Evolutionary conservation across 2,113 vertebrate species (phyloP), one percentile per base, ranked within the genome.

Genomic region (Ctenodactylus gundi): DNA sequence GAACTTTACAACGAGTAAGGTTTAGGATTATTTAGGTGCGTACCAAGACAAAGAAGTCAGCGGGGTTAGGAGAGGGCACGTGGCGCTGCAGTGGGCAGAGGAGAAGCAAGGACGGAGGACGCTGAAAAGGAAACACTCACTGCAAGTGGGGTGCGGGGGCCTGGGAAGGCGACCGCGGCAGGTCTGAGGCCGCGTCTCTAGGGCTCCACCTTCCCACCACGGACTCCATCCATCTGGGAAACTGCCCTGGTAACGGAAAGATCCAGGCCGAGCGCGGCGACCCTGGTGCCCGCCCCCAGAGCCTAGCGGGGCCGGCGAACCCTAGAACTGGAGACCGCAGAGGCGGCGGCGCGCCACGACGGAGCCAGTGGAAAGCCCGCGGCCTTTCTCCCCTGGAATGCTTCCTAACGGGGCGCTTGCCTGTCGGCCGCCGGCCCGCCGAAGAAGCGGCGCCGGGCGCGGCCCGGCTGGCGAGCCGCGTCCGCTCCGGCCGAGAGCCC

Each of bases 321-420:
- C 89, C 75, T 85, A 68, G 39, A 94, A 93, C 85, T 34, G 62
- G 94, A 93, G 93, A 95, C 84, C 64, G 91, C 87, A 83, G 6
- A 91, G 60, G 85, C 34, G 93, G 76, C 97, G 96, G 93, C 91
- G 94, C 91, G 76, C 97, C 95, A 97, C 95, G 97, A 98, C 91
- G 91, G 97, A 97, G 96, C 97, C 97, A 97, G 97, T 88, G 82
- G 97, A 97, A 91, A 96, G 96, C 94, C 46, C 85, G 97, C 94
- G 93, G 95, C 78, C 96, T 39, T 86, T 58, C 18, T 80, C 81
- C 92, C 97, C 97, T 88, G 97, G 96, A 98, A 97, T 97, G 96
- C 97, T 96, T 97, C 97, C 91, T 97, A 72, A 94, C 95, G 88
- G 78, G 94, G 70, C 93, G 84, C 77, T 96, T 97, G 95, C 82